Evolutionary conservation across 2,113 vertebrate species (phyloP).

Genomic region (Delphinapterus leucas): DNA sequence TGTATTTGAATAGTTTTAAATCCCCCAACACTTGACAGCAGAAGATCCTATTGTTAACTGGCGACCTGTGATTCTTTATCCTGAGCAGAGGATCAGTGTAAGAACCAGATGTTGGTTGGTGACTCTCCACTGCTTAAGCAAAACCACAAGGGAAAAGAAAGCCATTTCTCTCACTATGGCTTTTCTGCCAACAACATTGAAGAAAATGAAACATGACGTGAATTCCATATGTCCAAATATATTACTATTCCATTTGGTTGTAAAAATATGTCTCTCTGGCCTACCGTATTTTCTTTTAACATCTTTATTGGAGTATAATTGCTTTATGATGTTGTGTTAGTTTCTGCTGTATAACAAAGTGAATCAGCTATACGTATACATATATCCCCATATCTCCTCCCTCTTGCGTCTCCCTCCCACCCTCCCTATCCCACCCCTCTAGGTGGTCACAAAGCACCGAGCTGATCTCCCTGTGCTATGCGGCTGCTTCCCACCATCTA

Average conservation of each 20-base stretch:
- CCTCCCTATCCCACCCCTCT: too few relatives aligned
- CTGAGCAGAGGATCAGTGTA: background rate
- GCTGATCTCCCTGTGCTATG: too few relatives aligned
- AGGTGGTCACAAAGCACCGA: too few relatives aligned
- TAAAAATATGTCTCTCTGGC: conserved; percentile 53
- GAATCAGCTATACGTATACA: too few relatives aligned
- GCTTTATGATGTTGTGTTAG: too few relatives aligned
- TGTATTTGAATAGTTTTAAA: background rate
- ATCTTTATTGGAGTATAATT: too few relatives aligned
- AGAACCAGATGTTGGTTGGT: conserved; percentile 37
- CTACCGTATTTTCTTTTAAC: background rate
- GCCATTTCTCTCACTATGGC: background rate
- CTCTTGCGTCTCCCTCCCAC: too few relatives aligned
- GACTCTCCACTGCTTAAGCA: background rate
- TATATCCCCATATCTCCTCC: too few relatives aligned
- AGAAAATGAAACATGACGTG: conserved; percentile 45
- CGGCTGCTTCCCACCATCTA: too few relatives aligned
- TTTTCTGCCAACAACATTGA: background rate
- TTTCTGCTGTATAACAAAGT: too few relatives aligned
- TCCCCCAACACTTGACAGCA: background rate
- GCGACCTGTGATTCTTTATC: background rate
- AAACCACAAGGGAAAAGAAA: conserved; percentile 19
- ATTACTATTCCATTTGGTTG: conserved; percentile 48
- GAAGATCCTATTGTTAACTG: background rate
- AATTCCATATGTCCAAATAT: conserved; percentile 53